Base-by-base conservation (phyloP, 1,140 invertebrate genomes). In the Maniola jurtina region DNA sequence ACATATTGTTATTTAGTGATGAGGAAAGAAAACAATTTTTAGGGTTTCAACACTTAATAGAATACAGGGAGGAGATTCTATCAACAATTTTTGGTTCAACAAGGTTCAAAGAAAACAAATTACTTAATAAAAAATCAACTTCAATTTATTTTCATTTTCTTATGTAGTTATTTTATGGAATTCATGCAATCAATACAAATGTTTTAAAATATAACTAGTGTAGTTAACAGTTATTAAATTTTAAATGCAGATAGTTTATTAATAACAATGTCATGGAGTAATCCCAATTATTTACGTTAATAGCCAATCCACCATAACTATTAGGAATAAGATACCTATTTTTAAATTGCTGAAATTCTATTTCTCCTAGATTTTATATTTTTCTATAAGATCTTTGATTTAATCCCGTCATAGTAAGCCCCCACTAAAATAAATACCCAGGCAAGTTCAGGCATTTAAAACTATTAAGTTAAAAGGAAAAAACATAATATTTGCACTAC, bases 161-260 rank as follows among this genome's bases (percentile, higher is more conserved):
- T 86, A 85, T 80, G 77, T 75, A 81, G 80, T 78, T 86, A 83
- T 66, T 79, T 80, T 79, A 81, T 82, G 84, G 83, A 88, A 88
- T 88, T 89, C 83, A 88, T 72, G 83, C 77, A 84, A 82, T 87
- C 77, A 84, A 82, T 87, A 88, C 83, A 89, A 85, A 85, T 85
- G 75, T 85, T 89, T 84, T 80, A 87, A 88, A 85, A 86, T 84
- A 86, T 84, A 84, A 81, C 85, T 86, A 88, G 71, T 80, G 81
- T 84, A 87, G 79, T 83, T 84, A 88, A 86, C 86, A 89, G 81
- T 79, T 81, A 79, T 81, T 84, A 81, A 84, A 86, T 85, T 89
- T 89, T 86, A 89, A 89, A 89, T 89, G 87, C 87, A 88, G 79
- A 72, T 79, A 68, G 60, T 61, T 83, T 81, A 78, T 78, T 80